Evolutionary conservation across 2,888 invertebrate species (phyloP).

Genomic region (Acleris holmiana): DNA sequence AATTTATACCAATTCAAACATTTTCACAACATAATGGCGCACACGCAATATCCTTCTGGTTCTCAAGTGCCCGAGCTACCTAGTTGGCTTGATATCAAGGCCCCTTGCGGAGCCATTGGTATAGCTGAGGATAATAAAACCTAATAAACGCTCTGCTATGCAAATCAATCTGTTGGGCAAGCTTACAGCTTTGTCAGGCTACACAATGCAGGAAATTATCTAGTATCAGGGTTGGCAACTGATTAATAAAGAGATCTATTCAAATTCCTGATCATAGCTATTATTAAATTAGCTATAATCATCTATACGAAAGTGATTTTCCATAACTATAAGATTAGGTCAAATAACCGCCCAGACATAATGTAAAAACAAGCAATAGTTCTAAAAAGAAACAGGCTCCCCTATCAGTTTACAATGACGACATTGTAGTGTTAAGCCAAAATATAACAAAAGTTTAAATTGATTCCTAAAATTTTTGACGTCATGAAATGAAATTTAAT

Average conservation of each 20-base stretch:
- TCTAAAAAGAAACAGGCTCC: no score
- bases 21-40: constrained; percentile 22
- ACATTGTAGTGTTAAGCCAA: no score
- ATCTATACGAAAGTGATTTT: no score
- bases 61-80: constrained; percentile 3
- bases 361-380: no score
- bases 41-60: constrained; percentile 13
- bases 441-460: no score
- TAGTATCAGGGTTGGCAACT: constrained; percentile 44
- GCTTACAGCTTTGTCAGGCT: constrained; percentile 54
- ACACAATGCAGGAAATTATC: constrained; percentile 56
- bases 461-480: no score
- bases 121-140: constrained; percentile 29
- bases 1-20: constrained; percentile 29
- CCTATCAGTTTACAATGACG: no score
- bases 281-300: no score
- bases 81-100: neutral
- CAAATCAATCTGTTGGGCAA: constrained; percentile 68
- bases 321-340: no score
- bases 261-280: no score
- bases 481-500: neutral
- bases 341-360: no score
- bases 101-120: constrained; percentile 25
- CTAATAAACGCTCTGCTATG: constrained; percentile 64
- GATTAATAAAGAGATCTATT: constrained; percentile 1